Percentiles rank a stretch among this genome's conserved stretches.
These are phyloP conservation scores for Manis crassicaudata DNA, from an alignment of 2,797 vertebrate genomes.

Conservation along the genomic window DNA sequence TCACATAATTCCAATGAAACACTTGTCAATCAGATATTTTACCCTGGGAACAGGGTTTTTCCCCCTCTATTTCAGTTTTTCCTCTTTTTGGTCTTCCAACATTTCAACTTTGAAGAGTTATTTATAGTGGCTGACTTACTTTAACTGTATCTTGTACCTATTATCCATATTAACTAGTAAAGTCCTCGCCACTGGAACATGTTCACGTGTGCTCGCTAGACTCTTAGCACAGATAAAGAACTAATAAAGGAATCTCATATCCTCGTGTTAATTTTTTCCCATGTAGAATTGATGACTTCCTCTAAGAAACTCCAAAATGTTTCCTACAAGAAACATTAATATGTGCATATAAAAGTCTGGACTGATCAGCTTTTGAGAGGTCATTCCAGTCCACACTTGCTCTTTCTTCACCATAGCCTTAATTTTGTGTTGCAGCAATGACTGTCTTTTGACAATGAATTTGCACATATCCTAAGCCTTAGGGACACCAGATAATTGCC, in stretches of 20 bases:
- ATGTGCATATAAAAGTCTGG: not conserved
- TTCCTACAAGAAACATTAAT: not conserved
- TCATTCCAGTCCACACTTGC: not conserved
- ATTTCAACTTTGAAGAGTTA: constrained; percentile 22
- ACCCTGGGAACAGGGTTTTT: not conserved
- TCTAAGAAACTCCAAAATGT: constrained; percentile 14
- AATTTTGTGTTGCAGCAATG: not conserved
- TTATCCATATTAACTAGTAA: constrained; percentile 6
- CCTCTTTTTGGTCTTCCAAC: not conserved
- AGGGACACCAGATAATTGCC: not conserved
- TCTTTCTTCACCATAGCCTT: not conserved
- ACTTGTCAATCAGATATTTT: constrained; percentile 19
- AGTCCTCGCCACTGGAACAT: not conserved
- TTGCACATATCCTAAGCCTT: not conserved
- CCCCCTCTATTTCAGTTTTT: not conserved
- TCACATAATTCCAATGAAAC: not conserved
- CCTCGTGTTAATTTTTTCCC: not conserved
- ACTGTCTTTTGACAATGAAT: not conserved
- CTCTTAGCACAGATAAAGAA: not conserved
- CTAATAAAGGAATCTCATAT: not conserved
- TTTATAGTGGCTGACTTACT: not conserved
- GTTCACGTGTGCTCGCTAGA: not conserved
- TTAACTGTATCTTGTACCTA: not conserved
- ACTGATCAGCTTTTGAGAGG: not conserved
- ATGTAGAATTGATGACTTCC: not conserved